These are phyloP conservation scores for Urocitellus parryii DNA, from an alignment of 2,113 vertebrate genomes.

Conservation along the genomic window DNA sequence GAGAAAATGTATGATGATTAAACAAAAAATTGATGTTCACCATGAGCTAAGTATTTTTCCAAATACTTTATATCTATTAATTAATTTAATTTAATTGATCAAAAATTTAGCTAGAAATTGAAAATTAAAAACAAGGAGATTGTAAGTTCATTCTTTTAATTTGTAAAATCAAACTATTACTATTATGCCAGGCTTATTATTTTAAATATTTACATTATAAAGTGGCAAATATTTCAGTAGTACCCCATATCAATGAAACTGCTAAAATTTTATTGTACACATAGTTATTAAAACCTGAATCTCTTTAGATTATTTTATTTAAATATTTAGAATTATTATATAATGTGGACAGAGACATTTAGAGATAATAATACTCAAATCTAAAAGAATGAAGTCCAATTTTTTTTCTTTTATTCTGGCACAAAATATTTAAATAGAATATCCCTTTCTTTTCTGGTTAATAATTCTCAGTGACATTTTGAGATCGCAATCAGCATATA, in stretches of 20 bases:
- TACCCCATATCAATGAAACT: background rate
- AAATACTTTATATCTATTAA: background rate
- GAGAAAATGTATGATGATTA: background rate
- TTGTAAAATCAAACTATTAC: background rate
- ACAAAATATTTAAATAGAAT: constrained; percentile 67
- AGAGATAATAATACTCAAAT: constrained; percentile 50
- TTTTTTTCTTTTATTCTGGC: constrained; percentile 52
- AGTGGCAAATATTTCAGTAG: constrained; percentile 47
- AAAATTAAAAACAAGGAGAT: background rate
- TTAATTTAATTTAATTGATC: background rate
- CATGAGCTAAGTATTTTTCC: background rate
- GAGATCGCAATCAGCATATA: constrained; percentile 74
- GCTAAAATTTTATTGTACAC: background rate
- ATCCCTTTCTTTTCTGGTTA: constrained; percentile 62
- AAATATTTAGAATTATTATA: constrained; percentile 54
- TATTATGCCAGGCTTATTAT: background rate
- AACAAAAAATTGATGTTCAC: background rate
- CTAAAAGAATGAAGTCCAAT: background rate
- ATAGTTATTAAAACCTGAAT: constrained; percentile 26
- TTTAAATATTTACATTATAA: background rate
- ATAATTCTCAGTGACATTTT: constrained; percentile 73
- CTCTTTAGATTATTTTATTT: constrained; percentile 22
- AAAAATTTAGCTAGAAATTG: background rate
- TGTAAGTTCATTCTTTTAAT: background rate
- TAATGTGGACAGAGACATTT: background rate